A percentile compares a stretch with the other conserved stretches of the same genome.
Evolutionary conservation across 2,113 vertebrate species (phyloP).

Genomic region (Herpetotheres cachinnans): DNA sequence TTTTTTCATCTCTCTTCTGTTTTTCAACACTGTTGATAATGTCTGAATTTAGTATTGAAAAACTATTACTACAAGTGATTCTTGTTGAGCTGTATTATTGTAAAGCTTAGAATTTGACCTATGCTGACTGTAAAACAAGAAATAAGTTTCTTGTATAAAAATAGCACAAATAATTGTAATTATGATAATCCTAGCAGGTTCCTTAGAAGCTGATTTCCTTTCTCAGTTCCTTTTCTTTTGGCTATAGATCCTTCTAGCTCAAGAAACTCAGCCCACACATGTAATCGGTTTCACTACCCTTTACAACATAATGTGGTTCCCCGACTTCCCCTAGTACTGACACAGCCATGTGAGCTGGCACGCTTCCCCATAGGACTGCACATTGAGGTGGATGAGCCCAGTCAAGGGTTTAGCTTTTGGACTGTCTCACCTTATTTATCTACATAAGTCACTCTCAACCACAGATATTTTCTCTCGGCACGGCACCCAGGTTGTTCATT

Average conservation of each 20-base stretch:
- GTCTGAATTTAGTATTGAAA: not conserved
- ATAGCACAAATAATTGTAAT: not conserved
- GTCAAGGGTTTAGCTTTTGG: not conserved
- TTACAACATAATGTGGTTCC: not conserved
- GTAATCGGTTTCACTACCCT: not conserved
- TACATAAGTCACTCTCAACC: not conserved
- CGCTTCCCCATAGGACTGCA: not conserved
- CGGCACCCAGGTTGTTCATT: not conserved
- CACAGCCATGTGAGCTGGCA: accelerated
- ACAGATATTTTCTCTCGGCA: accelerated
- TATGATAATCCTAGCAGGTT: not conserved
- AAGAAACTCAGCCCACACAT: not conserved
- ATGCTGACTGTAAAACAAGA: not conserved
- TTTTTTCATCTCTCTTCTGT: not conserved
- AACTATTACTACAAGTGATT: not conserved
- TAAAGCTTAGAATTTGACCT: not conserved
- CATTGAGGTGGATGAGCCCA: not conserved
- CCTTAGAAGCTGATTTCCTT: not conserved
- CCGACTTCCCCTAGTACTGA: not conserved
- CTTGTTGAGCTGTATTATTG: not conserved
- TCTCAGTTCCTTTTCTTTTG: not conserved
- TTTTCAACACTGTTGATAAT: not conserved
- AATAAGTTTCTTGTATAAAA: not conserved
- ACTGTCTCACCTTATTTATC: not conserved
- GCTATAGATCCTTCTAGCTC: not conserved